These are phyloP conservation scores for Semaprochilodus insignis DNA, from an alignment of 2,797 vertebrate species.

Conservation along the genomic window DNA sequence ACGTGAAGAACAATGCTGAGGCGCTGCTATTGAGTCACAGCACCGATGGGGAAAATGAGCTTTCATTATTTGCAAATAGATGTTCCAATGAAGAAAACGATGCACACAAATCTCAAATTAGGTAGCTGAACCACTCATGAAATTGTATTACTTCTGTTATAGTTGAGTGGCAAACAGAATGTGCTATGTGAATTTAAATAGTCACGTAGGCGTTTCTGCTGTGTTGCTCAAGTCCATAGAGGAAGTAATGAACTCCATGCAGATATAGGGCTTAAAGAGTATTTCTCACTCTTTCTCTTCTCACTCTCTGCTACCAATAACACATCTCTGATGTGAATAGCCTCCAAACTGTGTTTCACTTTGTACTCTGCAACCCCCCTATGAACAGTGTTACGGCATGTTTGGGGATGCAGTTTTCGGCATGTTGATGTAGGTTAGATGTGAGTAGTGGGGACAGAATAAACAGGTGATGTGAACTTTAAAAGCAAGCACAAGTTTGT, in stretches of 20 bases:
- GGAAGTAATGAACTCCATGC: neutral
- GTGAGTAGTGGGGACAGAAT: conserved; percentile 18
- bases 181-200: neutral
- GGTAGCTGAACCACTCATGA: conserved; percentile 1
- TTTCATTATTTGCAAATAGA: conserved; percentile 13
- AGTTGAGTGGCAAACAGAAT: conserved; percentile 1
- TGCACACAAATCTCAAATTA: conserved; percentile 6
- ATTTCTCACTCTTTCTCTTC: neutral
- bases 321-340: neutral
- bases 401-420: neutral
- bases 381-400: neutral
- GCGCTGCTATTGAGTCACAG: neutral
- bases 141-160: conserved; percentile 3
- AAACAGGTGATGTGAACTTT: neutral
- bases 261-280: neutral
- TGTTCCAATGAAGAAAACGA: conserved; percentile 36
- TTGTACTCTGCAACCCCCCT: too few species aligned
- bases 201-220: neutral
- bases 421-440: conserved; percentile 19
- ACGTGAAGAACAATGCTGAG: conserved; percentile 16
- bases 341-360: neutral
- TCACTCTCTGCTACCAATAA: neutral
- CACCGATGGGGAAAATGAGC: neutral
- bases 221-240: neutral
- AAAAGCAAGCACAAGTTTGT: neutral